phyloP scores from a whole-genome alignment of 2,797 vertebrate species.

The Pseudomugil gertrudae region DNA sequence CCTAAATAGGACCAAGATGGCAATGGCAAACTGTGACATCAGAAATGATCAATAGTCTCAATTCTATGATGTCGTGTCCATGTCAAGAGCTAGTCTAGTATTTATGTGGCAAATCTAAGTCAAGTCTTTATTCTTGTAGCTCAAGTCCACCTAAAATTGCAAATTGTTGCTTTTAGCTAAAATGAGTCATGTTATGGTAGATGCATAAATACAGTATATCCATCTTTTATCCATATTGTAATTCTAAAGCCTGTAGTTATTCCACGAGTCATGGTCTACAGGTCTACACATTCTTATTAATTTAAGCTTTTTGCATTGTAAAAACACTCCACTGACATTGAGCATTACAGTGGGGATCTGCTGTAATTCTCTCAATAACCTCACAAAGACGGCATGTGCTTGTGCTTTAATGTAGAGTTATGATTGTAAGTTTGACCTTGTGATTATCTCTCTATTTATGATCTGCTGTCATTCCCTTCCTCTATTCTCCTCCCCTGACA shows the following conservation, averaged over 20 bases:
- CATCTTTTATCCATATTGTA: neutral
- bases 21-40: neutral
- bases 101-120: no score
- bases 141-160: no score
- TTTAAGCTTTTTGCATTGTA: neutral
- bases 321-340: constrained; percentile 31
- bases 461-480: constrained; percentile 27
- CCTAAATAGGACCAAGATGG: no score
- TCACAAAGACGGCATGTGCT: constrained; percentile 32
- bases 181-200: no score
- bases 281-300: no score
- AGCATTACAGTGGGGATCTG: constrained; percentile 33
- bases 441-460: constrained; percentile 30
- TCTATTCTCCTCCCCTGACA: constrained; percentile 22
- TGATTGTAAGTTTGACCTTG: constrained; percentile 50
- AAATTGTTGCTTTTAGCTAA: no score
- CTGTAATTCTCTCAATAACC: constrained; percentile 33
- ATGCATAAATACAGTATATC: no score
- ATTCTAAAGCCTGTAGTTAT: neutral
- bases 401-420: constrained; percentile 43
- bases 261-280: neutral
- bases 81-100: no score
- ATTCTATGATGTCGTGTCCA: no score
- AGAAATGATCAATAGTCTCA: no score
- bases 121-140: no score